These are phyloP conservation scores for Anthrax anthrax DNA, from an alignment of 2,888 invertebrate species.

Conservation along the genomic window DNA sequence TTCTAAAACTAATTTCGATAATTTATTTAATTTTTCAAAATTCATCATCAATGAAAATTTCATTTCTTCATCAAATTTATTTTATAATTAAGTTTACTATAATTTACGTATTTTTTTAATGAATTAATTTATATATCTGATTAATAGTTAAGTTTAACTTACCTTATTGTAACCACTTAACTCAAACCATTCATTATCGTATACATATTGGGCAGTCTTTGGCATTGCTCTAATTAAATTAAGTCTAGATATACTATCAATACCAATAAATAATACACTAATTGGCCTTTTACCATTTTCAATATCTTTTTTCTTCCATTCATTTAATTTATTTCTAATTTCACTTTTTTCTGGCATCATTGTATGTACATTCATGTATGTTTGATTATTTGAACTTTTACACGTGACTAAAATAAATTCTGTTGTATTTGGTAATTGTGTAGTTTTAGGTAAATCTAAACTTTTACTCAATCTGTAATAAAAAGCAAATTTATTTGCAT, in stretches of 20 bases:
- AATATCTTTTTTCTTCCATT: constrained; percentile 17
- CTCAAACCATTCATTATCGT: constrained; percentile 53
- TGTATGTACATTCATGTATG: constrained; percentile 38
- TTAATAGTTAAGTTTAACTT: too few species aligned
- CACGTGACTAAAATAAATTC: constrained; percentile 41
- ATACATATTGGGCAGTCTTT: constrained; percentile 49
- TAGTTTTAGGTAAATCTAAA: constrained; percentile 32
- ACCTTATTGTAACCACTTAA: constrained; percentile 61
- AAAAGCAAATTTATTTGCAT: too few species aligned
- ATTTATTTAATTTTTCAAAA: too few species aligned
- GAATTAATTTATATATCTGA: too few species aligned
- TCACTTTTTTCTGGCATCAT: constrained; percentile 38
- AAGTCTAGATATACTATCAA: constrained; percentile 68
- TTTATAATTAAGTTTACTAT: too few species aligned
- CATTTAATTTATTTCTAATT: constrained; percentile 34
- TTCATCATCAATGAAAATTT: too few species aligned
- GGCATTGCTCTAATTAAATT: constrained; percentile 66
- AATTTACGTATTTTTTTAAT: too few species aligned
- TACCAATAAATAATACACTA: constrained; percentile 64
- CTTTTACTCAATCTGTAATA: constrained; percentile 28
- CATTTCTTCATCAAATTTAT: too few species aligned
- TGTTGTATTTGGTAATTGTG: constrained; percentile 26
- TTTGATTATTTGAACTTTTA: constrained; percentile 22
- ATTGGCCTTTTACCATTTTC: constrained; percentile 32
- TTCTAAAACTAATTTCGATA: too few species aligned